phyloP scores from a whole-genome alignment of 2,113 vertebrate species.

The Boulengeromyrus knoepffleri region DNA sequence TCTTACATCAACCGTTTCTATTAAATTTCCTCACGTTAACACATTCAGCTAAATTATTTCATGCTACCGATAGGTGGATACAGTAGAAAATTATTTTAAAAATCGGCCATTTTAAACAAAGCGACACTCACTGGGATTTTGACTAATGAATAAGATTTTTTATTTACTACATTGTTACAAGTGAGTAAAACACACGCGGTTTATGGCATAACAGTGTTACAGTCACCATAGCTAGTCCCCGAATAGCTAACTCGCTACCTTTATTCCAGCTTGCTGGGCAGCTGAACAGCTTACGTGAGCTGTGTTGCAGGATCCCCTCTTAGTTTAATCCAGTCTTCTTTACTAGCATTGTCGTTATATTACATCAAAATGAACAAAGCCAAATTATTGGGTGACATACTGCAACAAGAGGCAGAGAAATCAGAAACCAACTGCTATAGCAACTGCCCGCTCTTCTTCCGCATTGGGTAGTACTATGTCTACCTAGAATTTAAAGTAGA shows the following conservation, averaged over 20 bases:
- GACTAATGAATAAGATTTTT: not conserved
- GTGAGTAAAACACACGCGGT: not conserved
- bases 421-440: not conserved
- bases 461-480: not conserved
- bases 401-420: slow-evolving; percentile 3
- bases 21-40: not conserved
- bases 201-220: not conserved
- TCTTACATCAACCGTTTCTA: not conserved
- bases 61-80: not conserved
- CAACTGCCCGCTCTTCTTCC: not conserved
- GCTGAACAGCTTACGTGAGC: not conserved
- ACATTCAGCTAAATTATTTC: not conserved
- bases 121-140: not conserved
- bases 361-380: not conserved
- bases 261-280: not conserved
- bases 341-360: not conserved
- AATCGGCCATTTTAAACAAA: not conserved
- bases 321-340: not conserved
- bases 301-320: not conserved
- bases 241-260: not conserved
- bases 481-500: slow-evolving; percentile 10
- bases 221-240: not conserved
- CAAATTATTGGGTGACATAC: not conserved
- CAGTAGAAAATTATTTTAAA: not conserved
- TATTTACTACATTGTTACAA: not conserved